Percentiles rank a stretch among this genome's conserved stretches.
Evolutionary conservation across 1,140 invertebrate genomes (phyloP).

Genomic region (Halictus rubicundus): DNA sequence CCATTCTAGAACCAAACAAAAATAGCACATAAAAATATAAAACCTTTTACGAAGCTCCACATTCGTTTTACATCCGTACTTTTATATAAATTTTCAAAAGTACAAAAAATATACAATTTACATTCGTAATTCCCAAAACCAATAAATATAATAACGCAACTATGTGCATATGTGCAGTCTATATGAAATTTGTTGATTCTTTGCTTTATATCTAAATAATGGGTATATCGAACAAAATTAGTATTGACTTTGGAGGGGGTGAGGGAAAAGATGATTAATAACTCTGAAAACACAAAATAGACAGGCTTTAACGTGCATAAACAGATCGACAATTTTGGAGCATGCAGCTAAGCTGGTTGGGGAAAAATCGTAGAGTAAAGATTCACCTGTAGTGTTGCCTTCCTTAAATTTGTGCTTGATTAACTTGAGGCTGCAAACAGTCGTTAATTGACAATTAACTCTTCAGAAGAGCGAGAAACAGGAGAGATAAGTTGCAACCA

Average conservation of each 20-base stretch:
- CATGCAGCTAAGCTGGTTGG: slow-evolving; percentile 2
- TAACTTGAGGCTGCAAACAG: slow-evolving; percentile 80
- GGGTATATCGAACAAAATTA: too few relatives aligned
- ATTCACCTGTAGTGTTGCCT: slow-evolving; percentile 76
- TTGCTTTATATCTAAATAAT: too few relatives aligned
- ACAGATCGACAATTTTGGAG: neutral
- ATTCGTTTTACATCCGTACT: neutral
- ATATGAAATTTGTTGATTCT: too few relatives aligned
- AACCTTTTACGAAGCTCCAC: neutral
- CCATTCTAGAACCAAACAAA: slow-evolving; percentile 74
- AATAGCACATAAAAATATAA: neutral
- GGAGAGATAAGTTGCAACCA: slow-evolving; percentile 71
- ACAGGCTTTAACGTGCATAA: neutral
- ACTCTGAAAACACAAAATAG: neutral
- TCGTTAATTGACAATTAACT: slow-evolving; percentile 78
- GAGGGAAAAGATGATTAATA: neutral
- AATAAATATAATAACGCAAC: too few relatives aligned
- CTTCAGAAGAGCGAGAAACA: slow-evolving; percentile 72
- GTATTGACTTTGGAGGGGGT: neutral
- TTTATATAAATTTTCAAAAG: neutral
- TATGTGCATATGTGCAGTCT: too few relatives aligned
- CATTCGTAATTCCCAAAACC: too few relatives aligned
- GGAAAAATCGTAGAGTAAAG: slow-evolving; percentile 10
- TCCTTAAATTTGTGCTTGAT: slow-evolving; percentile 79
- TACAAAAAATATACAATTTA: slow-evolving; percentile 2